Evolutionary conservation across 2,797 vertebrate genomes (phyloP).

Genomic region (Astyanax mexicanus): DNA sequence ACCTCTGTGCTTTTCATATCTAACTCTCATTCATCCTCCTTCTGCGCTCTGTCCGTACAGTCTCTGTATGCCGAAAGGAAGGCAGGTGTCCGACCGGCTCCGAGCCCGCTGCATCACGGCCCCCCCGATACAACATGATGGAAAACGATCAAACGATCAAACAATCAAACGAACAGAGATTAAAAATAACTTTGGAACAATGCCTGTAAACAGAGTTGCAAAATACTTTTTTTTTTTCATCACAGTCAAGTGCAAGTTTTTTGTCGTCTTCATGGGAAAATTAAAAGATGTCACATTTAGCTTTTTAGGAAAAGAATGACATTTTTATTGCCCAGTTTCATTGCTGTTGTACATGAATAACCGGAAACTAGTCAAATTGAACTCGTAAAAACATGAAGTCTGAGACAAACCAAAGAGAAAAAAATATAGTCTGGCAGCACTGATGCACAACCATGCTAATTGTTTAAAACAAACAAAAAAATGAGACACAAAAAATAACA

Average conservation of each 20-base stretch:
- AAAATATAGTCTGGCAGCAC: conserved; percentile 48
- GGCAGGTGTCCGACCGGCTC: conserved; percentile 35
- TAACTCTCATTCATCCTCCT: conserved; percentile 43
- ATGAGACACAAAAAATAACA: conserved; percentile 31
- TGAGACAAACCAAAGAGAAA: conserved; percentile 25
- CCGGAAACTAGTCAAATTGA: conserved; percentile 29
- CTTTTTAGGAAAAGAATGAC: conserved; percentile 52
- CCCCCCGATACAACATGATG: conserved; percentile 33
- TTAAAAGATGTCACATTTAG: conserved; percentile 20
- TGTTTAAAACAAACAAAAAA: conserved; percentile 34
- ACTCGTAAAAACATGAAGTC: conserved; percentile 33
- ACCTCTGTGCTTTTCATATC: conserved; percentile 80
- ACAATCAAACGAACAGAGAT: conserved; percentile 20
- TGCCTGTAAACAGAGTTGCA: conserved; percentile 55
- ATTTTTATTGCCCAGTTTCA: conserved; percentile 57
- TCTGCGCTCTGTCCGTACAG: conserved; percentile 44
- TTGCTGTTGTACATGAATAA: conserved; percentile 39
- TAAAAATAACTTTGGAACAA: conserved; percentile 49
- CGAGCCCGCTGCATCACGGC: conserved; percentile 29
- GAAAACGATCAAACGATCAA: conserved; percentile 13
- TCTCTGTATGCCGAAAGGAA: conserved; percentile 43
- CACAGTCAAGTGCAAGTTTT: conserved; percentile 56
- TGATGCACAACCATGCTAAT: conserved; percentile 41
- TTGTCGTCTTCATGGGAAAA: conserved; percentile 33
- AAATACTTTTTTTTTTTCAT: conserved; percentile 51